Evolutionary conservation across 2,888 invertebrate species (phyloP), one percentile per base, ranked within the genome.

Genomic region (Dermolepida albohirtum): DNA sequence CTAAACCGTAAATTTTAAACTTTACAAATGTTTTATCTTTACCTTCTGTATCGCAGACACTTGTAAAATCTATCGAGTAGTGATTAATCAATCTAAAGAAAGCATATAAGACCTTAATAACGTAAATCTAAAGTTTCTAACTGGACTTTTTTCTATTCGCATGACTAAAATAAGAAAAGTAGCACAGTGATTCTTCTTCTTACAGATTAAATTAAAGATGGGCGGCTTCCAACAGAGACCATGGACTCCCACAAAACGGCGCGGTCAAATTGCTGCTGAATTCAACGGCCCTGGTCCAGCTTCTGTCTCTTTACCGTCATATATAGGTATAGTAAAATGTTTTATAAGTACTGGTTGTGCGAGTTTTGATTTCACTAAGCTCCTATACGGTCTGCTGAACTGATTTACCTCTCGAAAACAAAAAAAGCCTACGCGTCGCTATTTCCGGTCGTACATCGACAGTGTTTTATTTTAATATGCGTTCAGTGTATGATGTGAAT

Each of bases 181-280:
- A 8, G 34, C 10, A 34, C 6, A 34, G 6, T 10, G 34, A 34
- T 54, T 17, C 17, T 40, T 27, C 22, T 43, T 47, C 27, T 59
- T 59, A 10, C 44, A 59, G 59, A 59, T 29, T 59, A 59, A 44
- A 44, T 29, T 57, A 80, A 76, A 71, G n/a, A 89, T 89, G 88
- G 88, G 89, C 80, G 93, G 92, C 78, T 88, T 92, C 79, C 90
- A 92, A 76, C 95, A 95, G 85, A 89, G 92, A 82, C 91, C 93
- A 72, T 96, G 95, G 95, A 94, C 93, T 66, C 95, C 95, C 44
- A 95, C 95, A 43, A 93, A 93, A 81, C 88, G 95, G 72, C 88
- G 94, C 59, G 95, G 95, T 41, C 93, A 93, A 16, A 96, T 96
- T 70, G 93, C 94, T 51, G 95, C 96, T 1, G 96, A 96, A 85